Evolutionary conservation across 2,888 invertebrate species (phyloP).

Genomic region (Helobdella robusta): DNA sequence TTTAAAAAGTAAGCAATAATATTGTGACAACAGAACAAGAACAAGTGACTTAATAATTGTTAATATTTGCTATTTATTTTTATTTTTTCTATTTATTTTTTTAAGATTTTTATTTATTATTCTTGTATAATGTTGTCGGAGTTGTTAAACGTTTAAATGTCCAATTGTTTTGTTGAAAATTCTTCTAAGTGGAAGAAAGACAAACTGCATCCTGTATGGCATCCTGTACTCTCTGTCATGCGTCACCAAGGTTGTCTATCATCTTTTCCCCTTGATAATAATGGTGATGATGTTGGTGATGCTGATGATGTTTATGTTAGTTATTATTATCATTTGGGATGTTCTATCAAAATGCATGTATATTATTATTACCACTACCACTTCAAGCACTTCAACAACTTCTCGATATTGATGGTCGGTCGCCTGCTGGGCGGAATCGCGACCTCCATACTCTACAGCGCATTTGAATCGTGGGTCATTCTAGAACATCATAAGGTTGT

Average conservation of each 20-base stretch:
- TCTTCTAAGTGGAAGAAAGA: constrained; percentile 50
- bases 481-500: constrained; percentile 52
- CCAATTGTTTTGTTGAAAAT: no score
- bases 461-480: constrained; percentile 54
- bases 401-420: constrained; percentile 51
- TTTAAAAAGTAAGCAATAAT: no score
- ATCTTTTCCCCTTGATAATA: no score
- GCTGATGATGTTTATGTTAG: neutral
- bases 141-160: no score
- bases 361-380: neutral
- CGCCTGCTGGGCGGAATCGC: constrained; percentile 52
- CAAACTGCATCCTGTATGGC: constrained; percentile 53
- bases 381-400: constrained; percentile 51
- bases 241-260: constrained; percentile 50
- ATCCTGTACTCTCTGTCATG: constrained; percentile 52
- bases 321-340: neutral
- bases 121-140: no score
- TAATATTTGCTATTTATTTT: constrained; percentile 10
- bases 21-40: no score
- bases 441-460: constrained; percentile 53
- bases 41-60: neutral
- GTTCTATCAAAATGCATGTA: neutral
- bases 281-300: neutral
- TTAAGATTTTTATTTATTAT: constrained; percentile 15
- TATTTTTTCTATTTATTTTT: neutral